Evolutionary conservation across 2,797 vertebrate species (phyloP).

Genomic region (Acanthis flammea): DNA sequence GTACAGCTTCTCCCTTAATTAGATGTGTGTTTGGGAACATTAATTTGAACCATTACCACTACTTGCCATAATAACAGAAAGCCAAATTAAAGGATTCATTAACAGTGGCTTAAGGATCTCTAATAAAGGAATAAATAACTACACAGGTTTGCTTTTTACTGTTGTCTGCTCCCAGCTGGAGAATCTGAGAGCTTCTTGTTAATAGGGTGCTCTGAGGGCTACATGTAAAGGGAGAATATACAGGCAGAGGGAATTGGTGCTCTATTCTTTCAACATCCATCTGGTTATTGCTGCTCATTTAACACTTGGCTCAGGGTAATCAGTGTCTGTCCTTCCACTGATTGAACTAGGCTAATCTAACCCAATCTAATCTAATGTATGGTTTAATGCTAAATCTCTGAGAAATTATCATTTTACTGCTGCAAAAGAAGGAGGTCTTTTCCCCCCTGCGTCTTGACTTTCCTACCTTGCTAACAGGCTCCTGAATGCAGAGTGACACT

Average conservation of each 20-base stretch:
- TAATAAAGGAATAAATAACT: slow-evolving; percentile 24
- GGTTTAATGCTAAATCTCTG: background rate
- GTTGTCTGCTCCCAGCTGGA: slow-evolving; percentile 1
- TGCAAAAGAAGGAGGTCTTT: background rate
- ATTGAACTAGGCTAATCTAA: background rate
- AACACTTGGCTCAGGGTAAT: background rate
- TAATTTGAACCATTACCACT: background rate
- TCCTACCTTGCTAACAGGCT: background rate
- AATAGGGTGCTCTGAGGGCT: background rate
- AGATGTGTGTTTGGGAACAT: background rate
- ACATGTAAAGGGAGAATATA: background rate
- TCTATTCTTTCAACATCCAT: background rate
- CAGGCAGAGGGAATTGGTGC: background rate
- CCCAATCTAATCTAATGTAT: background rate
- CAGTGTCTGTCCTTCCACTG: background rate
- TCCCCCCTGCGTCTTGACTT: background rate
- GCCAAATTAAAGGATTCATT: slow-evolving; percentile 9
- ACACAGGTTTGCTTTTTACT: background rate
- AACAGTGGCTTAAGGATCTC: background rate
- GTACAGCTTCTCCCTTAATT: slow-evolving; percentile 29
- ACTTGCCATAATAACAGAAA: slow-evolving; percentile 7
- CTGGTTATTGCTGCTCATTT: slow-evolving; percentile 21
- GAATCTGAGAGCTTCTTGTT: background rate
- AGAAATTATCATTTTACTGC: background rate
- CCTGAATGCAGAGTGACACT: background rate